Base-by-base conservation (phyloP, 2,113 vertebrate genomes). In the Coptodon bakossiorum region DNA sequence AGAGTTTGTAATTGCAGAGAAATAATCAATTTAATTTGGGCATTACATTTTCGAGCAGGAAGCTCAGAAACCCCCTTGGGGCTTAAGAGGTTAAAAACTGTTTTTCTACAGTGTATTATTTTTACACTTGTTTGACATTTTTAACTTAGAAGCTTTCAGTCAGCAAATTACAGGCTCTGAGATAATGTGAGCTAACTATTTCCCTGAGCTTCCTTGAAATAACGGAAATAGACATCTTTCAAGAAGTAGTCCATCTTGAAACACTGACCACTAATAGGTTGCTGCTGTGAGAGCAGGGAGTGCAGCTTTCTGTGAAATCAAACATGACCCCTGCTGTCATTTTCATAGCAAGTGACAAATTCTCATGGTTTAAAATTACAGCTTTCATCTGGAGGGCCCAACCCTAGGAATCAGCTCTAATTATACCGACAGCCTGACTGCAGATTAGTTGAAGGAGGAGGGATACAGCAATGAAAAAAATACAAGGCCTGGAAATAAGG, bases 331-430 rank as follows among this genome's bases (percentile, higher is more conserved):
- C 81, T 82, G 83, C 73, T 83, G 90, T 84, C 82, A 90, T 48
- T 82, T 84, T 61, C 31, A 86, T 31, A 63, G n/a, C 22, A 53
- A 90, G 63, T 80, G 82, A 78, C 66, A 87, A 80, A 78, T 84
- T 87, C 48, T 57, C 63, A 71, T 66, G 63, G 86, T 91, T 56
- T 85, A 73, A 85, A 88, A 92, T 90, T 84, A 91, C 17, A 34
- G 48, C 63, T 88, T 88, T 81, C 24, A 88, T 83, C 81, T 78
- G 57, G 54, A 90, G 88, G 50, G 78, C 40, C 24, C 80, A 7
- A 13, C 84, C 11, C 83, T 7, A 29, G 7, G 73, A 87, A 82
- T 80, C 38, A 45, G 40, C 11, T 63, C 43, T 86, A 90, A 90
- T 92, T 84, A 85, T 52, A 40, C 24, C 1, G 27, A 48, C 40